Percentiles rank a stretch among this genome's conserved stretches.
Conservation (phyloP, 2,888 invertebrate genomes). For the Stegana nigrithorax region DNA sequence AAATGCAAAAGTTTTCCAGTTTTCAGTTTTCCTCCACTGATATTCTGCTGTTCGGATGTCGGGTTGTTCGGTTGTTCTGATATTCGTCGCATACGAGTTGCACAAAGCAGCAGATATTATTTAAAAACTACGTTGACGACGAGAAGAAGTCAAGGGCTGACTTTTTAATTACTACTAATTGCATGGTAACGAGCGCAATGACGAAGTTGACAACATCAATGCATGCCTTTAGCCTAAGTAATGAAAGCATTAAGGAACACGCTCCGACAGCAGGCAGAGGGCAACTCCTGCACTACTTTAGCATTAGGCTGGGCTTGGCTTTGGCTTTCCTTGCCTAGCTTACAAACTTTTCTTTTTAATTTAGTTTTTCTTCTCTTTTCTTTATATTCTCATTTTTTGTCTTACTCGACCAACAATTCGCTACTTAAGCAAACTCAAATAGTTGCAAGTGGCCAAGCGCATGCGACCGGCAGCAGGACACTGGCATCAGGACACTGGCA, state of each 20-base stretch:
- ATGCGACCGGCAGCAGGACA: slow-evolving; percentile 15
- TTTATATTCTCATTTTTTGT: too few relatives aligned
- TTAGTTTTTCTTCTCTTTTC: background rate
- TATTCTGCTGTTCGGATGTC: background rate
- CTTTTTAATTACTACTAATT: slow-evolving; percentile 61
- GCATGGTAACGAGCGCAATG: slow-evolving; percentile 22
- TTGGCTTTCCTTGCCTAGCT: too few relatives aligned
- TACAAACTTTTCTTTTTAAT: too few relatives aligned
- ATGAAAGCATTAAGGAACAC: slow-evolving; percentile 45
- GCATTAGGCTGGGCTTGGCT: too few relatives aligned
- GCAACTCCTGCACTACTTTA: background rate
- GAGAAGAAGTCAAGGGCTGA: slow-evolving; percentile 24
- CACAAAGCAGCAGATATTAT: slow-evolving; percentile 35
- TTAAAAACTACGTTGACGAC: too few relatives aligned
- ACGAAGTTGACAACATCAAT: slow-evolving; percentile 5
- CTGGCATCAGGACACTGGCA: background rate
- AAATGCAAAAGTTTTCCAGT: background rate
- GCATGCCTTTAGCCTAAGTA: slow-evolving; percentile 44
- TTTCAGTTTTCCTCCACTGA: background rate
- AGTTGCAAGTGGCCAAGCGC: too few relatives aligned
- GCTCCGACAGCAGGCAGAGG: too few relatives aligned
- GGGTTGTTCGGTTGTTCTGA: too few relatives aligned
- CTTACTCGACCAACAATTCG: too few relatives aligned
- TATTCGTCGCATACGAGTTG: too few relatives aligned
- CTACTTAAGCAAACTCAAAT: background rate